Evolutionary conservation across 1,140 invertebrate genomes (phyloP), one percentile per base, ranked within the genome.

Genomic region (Calycopis cecrops): DNA sequence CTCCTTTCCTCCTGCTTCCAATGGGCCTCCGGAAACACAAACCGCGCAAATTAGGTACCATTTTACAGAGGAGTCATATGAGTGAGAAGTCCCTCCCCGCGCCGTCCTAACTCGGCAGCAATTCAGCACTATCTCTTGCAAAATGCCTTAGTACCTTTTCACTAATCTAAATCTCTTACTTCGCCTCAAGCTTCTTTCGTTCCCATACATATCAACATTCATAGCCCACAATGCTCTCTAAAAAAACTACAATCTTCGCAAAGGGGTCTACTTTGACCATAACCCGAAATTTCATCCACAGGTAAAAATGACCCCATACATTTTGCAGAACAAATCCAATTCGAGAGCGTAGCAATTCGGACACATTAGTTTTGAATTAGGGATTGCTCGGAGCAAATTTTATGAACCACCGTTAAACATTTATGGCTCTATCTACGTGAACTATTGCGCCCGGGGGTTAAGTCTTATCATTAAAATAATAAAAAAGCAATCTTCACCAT

Each of bases 271-370:
- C n/a, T 40, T 44, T 16, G 40, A 44, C 40, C 40, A 14, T 40
- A 53, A 53, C 51, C 51, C 51, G 51, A 42, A 53, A 40, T n/a
- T 33, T 9, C n/a, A 21, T 21, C 11, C 7, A 16, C 51, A 53
- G 51, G 51, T 53, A 53, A 37, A 53, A 42, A 14, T n/a, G 11
- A 53, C 51, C 51, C 51, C 51, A 40, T 35, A 55, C 52, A 58
- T 63, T 59, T 63, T 51, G 62, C 63, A 62, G 59, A 62, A 62
- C 62, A 59, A 63, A 63, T 63, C 52, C 11, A 52, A 59, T 62
- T 56, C 33, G 35, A 38, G 49, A 11, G 47, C 44, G 35, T 52
- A 61, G 56, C 49, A 33, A 44, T 28, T 21, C 38, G 40, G 48
- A 47, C 53, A 55, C 55, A 62, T 66, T 66, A 62, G 57, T 62